Conservation (phyloP, 2,888 invertebrate genomes). For the Lathronympha strigana region DNA sequence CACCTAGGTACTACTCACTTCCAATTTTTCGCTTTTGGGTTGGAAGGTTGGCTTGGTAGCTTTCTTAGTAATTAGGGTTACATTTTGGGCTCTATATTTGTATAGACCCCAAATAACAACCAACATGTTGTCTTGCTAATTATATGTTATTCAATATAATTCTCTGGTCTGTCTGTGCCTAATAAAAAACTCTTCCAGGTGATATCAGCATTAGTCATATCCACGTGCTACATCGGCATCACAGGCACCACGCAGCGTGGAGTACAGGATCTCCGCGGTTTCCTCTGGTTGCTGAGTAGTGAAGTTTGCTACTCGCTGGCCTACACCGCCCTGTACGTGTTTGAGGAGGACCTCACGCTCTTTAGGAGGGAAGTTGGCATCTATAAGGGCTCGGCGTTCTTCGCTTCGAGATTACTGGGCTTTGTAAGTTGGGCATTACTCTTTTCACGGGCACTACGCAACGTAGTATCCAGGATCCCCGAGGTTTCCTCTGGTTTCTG, state of each 20-base stretch:
- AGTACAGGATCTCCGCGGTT: constrained; percentile 74
- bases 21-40: too few relatives aligned
- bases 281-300: constrained; percentile 79
- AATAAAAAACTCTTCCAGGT: constrained; percentile 52
- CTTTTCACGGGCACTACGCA: too few relatives aligned
- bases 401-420: constrained; percentile 63
- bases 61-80: too few relatives aligned
- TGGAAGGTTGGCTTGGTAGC: too few relatives aligned
- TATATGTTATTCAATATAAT: too few relatives aligned
- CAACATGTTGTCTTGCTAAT: too few relatives aligned
- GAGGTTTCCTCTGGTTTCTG: constrained; percentile 78
- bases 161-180: neutral
- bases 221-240: constrained; percentile 70
- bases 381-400: constrained; percentile 76
- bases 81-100: too few relatives aligned
- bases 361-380: constrained; percentile 75
- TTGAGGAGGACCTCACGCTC: constrained; percentile 68
- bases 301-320: constrained; percentile 77
- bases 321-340: constrained; percentile 74
- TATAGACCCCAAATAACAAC: too few relatives aligned
- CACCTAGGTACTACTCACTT: too few relatives aligned
- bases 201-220: constrained; percentile 72
- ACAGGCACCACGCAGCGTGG: constrained; percentile 75
- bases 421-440: constrained; percentile 65
- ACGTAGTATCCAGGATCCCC: constrained; percentile 47